Evolutionary conservation across 2,888 invertebrate genomes (phyloP), one percentile per base, ranked within the genome.

Genomic region (Tricholauxania praeusta): DNA sequence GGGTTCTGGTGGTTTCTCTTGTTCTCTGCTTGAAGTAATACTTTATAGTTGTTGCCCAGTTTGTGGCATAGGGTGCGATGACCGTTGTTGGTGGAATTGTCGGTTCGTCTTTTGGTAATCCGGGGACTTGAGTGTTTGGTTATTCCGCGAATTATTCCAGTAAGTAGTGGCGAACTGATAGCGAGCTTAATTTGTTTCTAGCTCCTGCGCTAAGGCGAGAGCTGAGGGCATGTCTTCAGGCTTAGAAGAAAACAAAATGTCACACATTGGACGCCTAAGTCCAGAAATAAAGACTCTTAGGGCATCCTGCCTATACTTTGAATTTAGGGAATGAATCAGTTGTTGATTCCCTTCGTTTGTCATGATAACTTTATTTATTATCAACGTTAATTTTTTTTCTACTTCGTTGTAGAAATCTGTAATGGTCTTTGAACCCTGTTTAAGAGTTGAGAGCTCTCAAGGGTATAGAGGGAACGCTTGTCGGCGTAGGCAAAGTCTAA

Each of bases 381-480:
- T 63, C 22, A 67, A 62, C 1, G 64, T 39, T 32, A 69, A 17
- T 32, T 69, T 53, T 39, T 53, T 68, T 17, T 72, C 63, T 6
- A 69, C 72, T 12, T 72, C 64, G n/a, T 60, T 22, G 19, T 64
- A 64, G 39, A 63, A 71, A 12, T 71, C 10, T 19, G 12, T 17
- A 49, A 59, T 71, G 32, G n/a, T 3, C 7, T 4, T 15, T 48
- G 48, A 55, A 12, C 65, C 65, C 48, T 71, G 64, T 47, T 55
- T 53, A 12, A 71, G 48, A 39, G 64, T 71, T 15, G 55, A 39
- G 10, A 64, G 57, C 32, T 79, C 75, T 75, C 75, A 15, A 68
- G 68, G 1, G 74, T 55, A 59, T 76, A 75, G 12, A 76, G 60
- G 0, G 74, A 75, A 14, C 77, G 74, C 51, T 78, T 79, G 60